phyloP scores from a whole-genome alignment of 2,113 vertebrate genomes.

The Nicator chloris region DNA sequence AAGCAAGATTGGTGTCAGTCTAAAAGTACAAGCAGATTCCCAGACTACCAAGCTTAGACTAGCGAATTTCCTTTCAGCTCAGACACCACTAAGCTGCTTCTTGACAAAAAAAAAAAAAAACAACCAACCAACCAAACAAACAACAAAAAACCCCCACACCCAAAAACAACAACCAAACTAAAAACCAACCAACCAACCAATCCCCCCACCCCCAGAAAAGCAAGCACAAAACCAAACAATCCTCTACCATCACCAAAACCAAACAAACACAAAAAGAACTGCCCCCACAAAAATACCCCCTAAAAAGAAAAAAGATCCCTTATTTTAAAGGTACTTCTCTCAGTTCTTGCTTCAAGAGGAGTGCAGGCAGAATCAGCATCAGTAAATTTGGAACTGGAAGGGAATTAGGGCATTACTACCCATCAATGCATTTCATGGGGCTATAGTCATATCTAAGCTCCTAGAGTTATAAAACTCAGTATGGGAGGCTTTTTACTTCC shows the following conservation, averaged over 20 bases:
- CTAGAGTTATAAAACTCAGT: neutral
- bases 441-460: neutral
- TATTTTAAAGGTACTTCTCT: neutral
- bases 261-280: neutral
- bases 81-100: neutral
- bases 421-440: neutral
- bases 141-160: neutral
- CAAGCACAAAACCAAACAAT: neutral
- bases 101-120: neutral
- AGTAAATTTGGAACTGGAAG: neutral
- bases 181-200: neutral
- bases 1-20: neutral
- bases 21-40: neutral
- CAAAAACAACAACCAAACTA: neutral
- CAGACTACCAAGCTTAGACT: neutral
- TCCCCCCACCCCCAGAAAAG: rapidly evolving
- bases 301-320: too few relatives aligned
- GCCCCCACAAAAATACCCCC: neutral
- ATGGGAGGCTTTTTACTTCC: neutral
- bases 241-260: neutral
- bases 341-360: neutral
- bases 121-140: neutral
- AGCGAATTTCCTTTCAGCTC: neutral
- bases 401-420: neutral
- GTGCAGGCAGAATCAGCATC: neutral